Percentiles rank a stretch among this genome's conserved stretches.
phyloP scores from a whole-genome alignment of 2,888 invertebrate genomes.

The Scaptomyza polygonia region DNA sequence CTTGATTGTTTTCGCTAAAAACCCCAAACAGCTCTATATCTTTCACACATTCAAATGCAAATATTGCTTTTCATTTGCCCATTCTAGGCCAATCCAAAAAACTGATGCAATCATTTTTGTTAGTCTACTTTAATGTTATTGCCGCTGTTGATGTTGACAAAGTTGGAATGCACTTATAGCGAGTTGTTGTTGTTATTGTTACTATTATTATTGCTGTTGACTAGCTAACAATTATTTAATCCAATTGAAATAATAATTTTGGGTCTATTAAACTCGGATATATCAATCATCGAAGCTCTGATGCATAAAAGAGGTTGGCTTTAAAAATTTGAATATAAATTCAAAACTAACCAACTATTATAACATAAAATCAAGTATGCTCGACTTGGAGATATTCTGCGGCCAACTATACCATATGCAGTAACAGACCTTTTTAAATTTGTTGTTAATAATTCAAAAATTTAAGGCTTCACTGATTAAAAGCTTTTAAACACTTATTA shows the following conservation, averaged over 20 bases:
- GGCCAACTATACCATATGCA: neutral
- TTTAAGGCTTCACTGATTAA: too few species aligned
- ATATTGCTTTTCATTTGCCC: neutral
- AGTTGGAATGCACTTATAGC: slow-evolving; percentile 11
- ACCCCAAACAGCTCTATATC: neutral
- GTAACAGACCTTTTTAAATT: too few species aligned
- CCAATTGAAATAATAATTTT: slow-evolving; percentile 15
- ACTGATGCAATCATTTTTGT: slow-evolving; percentile 20
- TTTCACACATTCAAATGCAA: neutral
- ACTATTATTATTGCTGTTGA: slow-evolving; percentile 5
- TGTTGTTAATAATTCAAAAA: too few species aligned
- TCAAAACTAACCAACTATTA: too few species aligned
- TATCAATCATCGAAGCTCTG: slow-evolving; percentile 2
- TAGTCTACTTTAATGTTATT: slow-evolving; percentile 33
- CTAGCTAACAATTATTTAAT: slow-evolving; percentile 17
- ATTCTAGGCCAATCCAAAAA: slow-evolving; percentile 1
- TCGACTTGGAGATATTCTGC: neutral
- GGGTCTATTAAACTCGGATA: neutral
- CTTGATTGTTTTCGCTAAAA: neutral
- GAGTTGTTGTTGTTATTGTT: neutral
- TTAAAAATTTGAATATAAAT: neutral
- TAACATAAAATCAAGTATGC: too few species aligned
- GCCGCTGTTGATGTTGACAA: slow-evolving; percentile 15
- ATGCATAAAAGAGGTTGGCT: slow-evolving; percentile 5
- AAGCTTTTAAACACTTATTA: too few species aligned